These are phyloP conservation scores for Bursaphelenchus mucronatus DNA, from an alignment of 1,140 invertebrate genomes.

Conservation along the genomic window DNA sequence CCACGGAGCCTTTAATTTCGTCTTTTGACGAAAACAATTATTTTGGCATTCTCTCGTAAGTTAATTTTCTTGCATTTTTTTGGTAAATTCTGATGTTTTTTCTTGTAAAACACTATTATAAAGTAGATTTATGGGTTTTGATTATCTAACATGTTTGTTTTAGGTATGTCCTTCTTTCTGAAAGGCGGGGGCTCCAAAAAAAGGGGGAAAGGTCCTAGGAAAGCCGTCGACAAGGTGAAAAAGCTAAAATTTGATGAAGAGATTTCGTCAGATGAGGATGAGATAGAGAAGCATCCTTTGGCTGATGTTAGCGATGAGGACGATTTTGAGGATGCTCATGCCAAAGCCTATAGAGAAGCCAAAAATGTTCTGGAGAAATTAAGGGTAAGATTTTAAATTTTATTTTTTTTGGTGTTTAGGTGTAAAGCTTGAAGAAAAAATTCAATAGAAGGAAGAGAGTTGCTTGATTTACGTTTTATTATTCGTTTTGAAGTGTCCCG, in stretches of 20 bases:
- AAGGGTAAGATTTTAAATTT: slow-evolving; percentile 14
- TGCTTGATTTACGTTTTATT: no score
- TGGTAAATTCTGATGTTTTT: no score
- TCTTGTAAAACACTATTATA: no score
- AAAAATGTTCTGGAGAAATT: slow-evolving; percentile 20
- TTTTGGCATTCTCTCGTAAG: no score
- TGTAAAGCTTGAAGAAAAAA: no score
- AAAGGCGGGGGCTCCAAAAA: neutral
- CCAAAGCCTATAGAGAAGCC: slow-evolving; percentile 22
- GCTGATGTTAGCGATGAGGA: slow-evolving; percentile 1
- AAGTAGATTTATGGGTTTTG: no score
- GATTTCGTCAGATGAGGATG: neutral
- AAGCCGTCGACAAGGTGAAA: slow-evolving; percentile 4
- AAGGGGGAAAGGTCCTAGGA: neutral
- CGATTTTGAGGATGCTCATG: slow-evolving; percentile 22
- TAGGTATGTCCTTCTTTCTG: slow-evolving; percentile 11
- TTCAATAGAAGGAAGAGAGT: no score
- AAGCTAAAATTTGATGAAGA: slow-evolving; percentile 6
- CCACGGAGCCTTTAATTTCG: no score
- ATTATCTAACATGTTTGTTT: neutral
- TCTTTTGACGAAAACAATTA: no score
- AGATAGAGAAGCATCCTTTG: neutral
- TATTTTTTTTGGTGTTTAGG: no score
- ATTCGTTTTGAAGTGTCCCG: no score
- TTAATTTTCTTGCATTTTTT: no score